phyloP scores from a whole-genome alignment of 1,140 invertebrate species.

The Trypoxylus dichotomus region DNA sequence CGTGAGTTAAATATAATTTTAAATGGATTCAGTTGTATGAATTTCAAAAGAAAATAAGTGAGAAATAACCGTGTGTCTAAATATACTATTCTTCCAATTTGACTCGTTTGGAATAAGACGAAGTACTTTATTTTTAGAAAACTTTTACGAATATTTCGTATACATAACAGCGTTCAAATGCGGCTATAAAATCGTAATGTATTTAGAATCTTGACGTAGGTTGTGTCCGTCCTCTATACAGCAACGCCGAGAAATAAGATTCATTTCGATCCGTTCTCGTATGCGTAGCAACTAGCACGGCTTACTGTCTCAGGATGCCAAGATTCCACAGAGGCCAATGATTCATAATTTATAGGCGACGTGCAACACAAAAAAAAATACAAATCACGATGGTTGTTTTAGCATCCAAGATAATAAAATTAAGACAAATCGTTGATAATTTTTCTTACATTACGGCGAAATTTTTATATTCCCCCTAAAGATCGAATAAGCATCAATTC shows the following conservation, averaged over 20 bases:
- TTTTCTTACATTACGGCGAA: too few relatives aligned
- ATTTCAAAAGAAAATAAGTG: too few relatives aligned
- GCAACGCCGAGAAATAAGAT: background rate
- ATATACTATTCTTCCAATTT: too few relatives aligned
- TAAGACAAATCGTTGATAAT: too few relatives aligned
- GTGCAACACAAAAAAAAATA: background rate
- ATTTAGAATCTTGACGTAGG: slow-evolving; percentile 2
- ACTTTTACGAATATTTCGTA: background rate
- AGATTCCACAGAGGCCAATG: slow-evolving; percentile 1
- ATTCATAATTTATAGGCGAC: slow-evolving; percentile 8
- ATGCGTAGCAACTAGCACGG: background rate
- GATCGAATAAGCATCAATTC: too few relatives aligned
- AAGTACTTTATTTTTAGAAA: background rate
- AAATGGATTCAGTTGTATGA: too few relatives aligned
- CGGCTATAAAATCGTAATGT: background rate
- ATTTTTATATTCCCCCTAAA: too few relatives aligned
- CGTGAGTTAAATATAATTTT: too few relatives aligned
- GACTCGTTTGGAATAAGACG: background rate
- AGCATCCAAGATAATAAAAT: background rate
- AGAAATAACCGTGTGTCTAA: too few relatives aligned
- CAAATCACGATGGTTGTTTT: background rate
- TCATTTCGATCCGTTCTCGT: background rate
- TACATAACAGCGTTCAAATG: background rate
- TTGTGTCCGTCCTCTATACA: background rate
- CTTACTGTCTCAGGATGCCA: background rate